Conservation (phyloP, 2,888 invertebrate genomes). For the Tethea ocularis region DNA sequence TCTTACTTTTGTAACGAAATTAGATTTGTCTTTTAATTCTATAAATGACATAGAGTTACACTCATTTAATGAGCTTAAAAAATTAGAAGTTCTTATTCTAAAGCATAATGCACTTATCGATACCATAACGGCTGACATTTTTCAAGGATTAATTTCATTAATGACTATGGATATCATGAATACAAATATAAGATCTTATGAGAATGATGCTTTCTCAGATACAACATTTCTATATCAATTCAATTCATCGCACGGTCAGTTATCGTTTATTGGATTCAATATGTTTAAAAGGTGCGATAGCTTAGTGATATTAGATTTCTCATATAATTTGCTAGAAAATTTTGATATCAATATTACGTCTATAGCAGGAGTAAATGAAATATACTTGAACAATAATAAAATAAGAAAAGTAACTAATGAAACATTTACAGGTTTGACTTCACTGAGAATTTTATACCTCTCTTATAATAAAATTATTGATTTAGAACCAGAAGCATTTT, state of each 20-base stretch:
- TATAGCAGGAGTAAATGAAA: conserved; percentile 21
- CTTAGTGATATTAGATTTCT: conserved; percentile 24
- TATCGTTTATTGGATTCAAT: conserved; percentile 22
- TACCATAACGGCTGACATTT: conserved; percentile 14
- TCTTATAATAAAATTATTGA: conserved; percentile 24
- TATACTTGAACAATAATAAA: conserved; percentile 27
- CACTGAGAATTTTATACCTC: conserved; percentile 23
- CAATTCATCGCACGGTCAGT: conserved; percentile 26
- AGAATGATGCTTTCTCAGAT: conserved; percentile 21
- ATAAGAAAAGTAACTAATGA: conserved; percentile 21
- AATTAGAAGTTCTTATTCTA: conserved; percentile 18
- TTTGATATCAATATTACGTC: conserved; percentile 26
- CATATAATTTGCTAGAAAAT: conserved; percentile 25
- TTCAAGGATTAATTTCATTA: conserved; percentile 17
- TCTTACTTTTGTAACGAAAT: conserved; percentile 7
- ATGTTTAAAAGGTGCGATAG: conserved; percentile 22
- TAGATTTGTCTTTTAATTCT: conserved; percentile 19
- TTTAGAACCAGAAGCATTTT: conserved; percentile 20
- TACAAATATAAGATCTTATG: conserved; percentile 14
- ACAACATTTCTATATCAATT: conserved; percentile 17
- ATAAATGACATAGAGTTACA: conserved; percentile 16
- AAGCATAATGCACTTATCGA: conserved; percentile 19
- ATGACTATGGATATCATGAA: conserved; percentile 14
- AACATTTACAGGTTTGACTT: conserved; percentile 22
- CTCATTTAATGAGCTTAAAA: conserved; percentile 19